Percentiles rank a stretch among this genome's conserved stretches.
phyloP scores from a whole-genome alignment of 2,888 invertebrate species.

The Junonia oenone region DNA sequence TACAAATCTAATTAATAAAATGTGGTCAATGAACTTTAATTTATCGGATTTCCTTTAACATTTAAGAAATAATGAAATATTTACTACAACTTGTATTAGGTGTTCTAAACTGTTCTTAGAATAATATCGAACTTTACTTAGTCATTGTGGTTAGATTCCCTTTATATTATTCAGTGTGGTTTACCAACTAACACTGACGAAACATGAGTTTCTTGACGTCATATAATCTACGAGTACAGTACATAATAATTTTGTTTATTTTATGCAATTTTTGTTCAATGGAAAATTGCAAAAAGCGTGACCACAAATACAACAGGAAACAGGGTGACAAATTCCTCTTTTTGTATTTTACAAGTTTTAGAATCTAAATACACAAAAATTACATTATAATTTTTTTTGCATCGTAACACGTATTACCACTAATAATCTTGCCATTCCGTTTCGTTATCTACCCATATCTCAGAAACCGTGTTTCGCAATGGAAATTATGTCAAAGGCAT shows the following conservation, averaged over 20 bases:
- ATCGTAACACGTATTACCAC: background rate
- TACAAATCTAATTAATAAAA: too few relatives aligned
- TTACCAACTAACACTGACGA: conserved; percentile 8
- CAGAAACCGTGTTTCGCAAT: background rate
- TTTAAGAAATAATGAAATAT: too few relatives aligned
- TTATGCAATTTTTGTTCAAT: too few relatives aligned
- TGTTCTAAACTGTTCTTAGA: background rate
- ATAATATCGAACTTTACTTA: conserved; percentile 3
- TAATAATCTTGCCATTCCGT: background rate
- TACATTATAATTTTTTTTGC: background rate
- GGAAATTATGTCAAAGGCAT: conserved; percentile 62
- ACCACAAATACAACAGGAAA: too few relatives aligned
- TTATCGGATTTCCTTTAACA: too few relatives aligned
- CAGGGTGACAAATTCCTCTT: too few relatives aligned
- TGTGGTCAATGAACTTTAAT: too few relatives aligned
- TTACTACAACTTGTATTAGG: background rate
- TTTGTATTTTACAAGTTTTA: too few relatives aligned
- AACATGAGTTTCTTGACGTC: conserved; percentile 13
- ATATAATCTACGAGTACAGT: background rate
- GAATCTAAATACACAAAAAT: background rate
- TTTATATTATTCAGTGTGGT: conserved; percentile 12
- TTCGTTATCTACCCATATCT: background rate
- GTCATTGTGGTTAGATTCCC: conserved; percentile 28
- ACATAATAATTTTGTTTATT: too few relatives aligned
- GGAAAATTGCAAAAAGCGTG: too few relatives aligned